These are phyloP conservation scores for Danio albolineatus DNA, from an alignment of 2,797 vertebrate species.

Conservation along the genomic window DNA sequence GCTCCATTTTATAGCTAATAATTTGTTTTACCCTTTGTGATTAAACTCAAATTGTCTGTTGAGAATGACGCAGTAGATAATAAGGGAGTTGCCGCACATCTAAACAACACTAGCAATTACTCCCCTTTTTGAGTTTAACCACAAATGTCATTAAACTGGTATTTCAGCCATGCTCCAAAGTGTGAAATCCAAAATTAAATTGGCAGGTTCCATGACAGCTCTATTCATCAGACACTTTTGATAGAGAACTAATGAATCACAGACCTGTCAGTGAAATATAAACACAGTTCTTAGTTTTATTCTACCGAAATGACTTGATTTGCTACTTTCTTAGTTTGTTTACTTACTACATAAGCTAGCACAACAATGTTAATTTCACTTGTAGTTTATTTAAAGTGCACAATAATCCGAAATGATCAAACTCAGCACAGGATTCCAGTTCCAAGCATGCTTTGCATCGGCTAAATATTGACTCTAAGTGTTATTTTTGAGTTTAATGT, in stretches of 20 bases:
- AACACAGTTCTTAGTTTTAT: too few relatives aligned
- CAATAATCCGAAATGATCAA: background rate
- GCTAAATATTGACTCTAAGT: background rate
- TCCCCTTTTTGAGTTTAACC: conserved; percentile 14
- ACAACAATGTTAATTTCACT: background rate
- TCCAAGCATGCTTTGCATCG: background rate
- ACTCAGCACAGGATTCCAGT: background rate
- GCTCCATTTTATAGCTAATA: background rate
- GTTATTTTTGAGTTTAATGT: background rate
- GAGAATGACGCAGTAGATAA: conserved; percentile 6
- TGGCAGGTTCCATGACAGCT: background rate
- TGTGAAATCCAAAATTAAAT: background rate
- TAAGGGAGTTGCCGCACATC: background rate
- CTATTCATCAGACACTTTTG: background rate
- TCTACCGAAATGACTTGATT: background rate
- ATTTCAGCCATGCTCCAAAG: conserved; percentile 29
- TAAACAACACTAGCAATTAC: conserved; percentile 35
- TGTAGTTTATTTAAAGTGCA: background rate
- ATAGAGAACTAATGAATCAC: background rate
- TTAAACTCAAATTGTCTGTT: conserved; percentile 14
- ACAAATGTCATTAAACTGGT: conserved; percentile 24
- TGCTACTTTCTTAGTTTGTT: background rate
- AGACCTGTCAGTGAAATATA: too few relatives aligned
- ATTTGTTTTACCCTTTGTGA: background rate
- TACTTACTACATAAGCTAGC: background rate